A percentile compares a stretch with the other conserved stretches of the same genome.
These are phyloP conservation scores for Drosophila diplacantha DNA, from an alignment of 2,888 invertebrate genomes.

Conservation along the genomic window DNA sequence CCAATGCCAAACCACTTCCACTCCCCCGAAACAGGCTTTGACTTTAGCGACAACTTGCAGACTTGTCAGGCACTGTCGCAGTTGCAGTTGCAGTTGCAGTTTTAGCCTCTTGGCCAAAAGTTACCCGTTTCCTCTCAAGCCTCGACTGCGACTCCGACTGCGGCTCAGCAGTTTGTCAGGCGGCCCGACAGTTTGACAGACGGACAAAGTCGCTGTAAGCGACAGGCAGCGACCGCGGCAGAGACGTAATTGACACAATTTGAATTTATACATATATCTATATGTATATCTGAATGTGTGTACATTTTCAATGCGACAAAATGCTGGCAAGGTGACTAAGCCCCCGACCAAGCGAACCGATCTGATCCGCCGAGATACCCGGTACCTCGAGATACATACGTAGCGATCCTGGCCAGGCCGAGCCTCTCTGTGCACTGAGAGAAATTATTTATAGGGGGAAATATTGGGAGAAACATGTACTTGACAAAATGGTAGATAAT, in stretches of 20 bases:
- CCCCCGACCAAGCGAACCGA: constrained; percentile 27
- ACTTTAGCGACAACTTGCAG: constrained; percentile 65
- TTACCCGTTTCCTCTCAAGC: constrained; percentile 41
- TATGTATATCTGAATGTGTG: background rate
- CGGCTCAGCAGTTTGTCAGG: constrained; percentile 58
- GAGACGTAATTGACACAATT: constrained; percentile 70
- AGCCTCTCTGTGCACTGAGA: constrained; percentile 18
- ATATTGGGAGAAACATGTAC: background rate
- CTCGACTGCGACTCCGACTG: constrained; percentile 1
- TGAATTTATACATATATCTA: constrained; percentile 62
- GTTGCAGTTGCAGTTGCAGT: constrained; percentile 10
- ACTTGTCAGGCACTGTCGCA: constrained; percentile 56
- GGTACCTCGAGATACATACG: constrained; percentile 6
- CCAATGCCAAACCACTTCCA: constrained; percentile 40
- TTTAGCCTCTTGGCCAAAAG: constrained; percentile 23
- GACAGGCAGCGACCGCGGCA: constrained; percentile 53
- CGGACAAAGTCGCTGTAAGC: constrained; percentile 46
- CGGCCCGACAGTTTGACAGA: constrained; percentile 18
- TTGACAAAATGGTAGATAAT: background rate
- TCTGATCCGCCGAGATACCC: constrained; percentile 6
- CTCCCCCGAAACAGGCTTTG: constrained; percentile 39
- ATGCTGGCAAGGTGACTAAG: constrained; percentile 63
- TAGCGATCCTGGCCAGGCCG: constrained; percentile 48
- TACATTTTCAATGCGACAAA: constrained; percentile 43
- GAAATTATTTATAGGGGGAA: background rate